Conservation (phyloP, 2,888 invertebrate species). For the Acrocyrtus sp. region DNA sequence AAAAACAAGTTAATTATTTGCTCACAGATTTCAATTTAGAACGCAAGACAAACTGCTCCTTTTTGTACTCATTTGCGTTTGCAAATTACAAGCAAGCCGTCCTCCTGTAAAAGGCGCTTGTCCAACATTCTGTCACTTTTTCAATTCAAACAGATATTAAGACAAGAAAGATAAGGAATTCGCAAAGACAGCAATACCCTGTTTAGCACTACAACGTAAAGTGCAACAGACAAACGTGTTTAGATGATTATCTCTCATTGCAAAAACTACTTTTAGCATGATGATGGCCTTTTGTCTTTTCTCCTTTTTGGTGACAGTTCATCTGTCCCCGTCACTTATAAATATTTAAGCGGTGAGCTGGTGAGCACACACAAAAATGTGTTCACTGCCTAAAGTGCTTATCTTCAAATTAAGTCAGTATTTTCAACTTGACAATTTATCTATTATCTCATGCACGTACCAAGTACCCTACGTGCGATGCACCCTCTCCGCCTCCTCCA, state of each 20-base stretch:
- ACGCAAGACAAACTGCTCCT: neutral
- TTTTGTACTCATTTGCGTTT: neutral
- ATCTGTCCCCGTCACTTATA: neutral
- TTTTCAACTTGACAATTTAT: neutral
- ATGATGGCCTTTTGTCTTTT: no score
- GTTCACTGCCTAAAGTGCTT: neutral
- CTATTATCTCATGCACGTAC: no score
- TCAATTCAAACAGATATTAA: neutral
- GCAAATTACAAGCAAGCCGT: neutral
- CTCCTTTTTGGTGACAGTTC: neutral
- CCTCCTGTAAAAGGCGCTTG: neutral
- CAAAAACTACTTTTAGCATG: no score
- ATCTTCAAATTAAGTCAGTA: neutral
- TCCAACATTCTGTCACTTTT: neutral
- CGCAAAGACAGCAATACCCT: neutral
- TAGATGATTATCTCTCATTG: no score
- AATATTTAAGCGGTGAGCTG: neutral
- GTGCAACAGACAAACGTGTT: no score
- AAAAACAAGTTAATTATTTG: neutral
- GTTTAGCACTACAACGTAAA: no score
- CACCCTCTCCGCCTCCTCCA: neutral
- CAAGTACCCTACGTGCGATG: no score
- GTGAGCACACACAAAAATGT: neutral
- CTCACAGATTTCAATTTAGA: neutral
- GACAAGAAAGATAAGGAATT: conserved; percentile 1